These are phyloP conservation scores for Lepus timidus DNA, from an alignment of 2,113 vertebrate genomes.

Conservation along the genomic window DNA sequence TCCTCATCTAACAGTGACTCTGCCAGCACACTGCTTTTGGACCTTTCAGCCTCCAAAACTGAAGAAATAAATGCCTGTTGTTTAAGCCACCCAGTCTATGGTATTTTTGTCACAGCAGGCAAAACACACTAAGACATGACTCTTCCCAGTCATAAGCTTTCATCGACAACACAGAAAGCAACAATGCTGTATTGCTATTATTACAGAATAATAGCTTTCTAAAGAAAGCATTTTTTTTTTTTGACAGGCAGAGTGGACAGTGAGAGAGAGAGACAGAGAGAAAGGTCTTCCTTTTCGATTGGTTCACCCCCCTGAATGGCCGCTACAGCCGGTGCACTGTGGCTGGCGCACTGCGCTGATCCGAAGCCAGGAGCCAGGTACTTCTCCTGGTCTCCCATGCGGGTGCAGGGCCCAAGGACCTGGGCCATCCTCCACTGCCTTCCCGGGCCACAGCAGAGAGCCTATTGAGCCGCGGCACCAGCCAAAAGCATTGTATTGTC, in stretches of 20 bases:
- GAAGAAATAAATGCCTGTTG: background rate
- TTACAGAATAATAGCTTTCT: constrained; percentile 28
- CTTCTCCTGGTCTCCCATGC: too few relatives aligned
- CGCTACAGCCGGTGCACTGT: background rate
- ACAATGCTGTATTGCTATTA: background rate
- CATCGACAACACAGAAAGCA: background rate
- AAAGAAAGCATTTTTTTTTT: background rate
- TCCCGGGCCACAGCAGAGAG: too few relatives aligned
- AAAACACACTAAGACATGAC: background rate
- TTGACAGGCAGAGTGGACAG: too few relatives aligned
- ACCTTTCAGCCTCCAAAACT: background rate
- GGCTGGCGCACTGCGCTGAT: too few relatives aligned
- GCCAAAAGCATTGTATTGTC: background rate
- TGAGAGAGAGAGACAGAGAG: too few relatives aligned
- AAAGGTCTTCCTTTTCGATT: too few relatives aligned
- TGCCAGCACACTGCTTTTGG: background rate
- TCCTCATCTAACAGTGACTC: background rate
- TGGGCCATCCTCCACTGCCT: too few relatives aligned
- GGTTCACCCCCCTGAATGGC: too few relatives aligned
- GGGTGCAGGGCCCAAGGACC: too few relatives aligned
- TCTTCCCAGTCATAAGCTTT: constrained; percentile 6
- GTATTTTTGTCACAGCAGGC: background rate
- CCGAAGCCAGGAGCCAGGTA: too few relatives aligned
- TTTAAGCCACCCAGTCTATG: background rate
- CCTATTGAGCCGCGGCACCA: too few relatives aligned